Percentiles rank a stretch among this genome's conserved stretches.
Evolutionary conservation across 2,113 vertebrate species (phyloP).

Genomic region (Perca schrenkii): DNA sequence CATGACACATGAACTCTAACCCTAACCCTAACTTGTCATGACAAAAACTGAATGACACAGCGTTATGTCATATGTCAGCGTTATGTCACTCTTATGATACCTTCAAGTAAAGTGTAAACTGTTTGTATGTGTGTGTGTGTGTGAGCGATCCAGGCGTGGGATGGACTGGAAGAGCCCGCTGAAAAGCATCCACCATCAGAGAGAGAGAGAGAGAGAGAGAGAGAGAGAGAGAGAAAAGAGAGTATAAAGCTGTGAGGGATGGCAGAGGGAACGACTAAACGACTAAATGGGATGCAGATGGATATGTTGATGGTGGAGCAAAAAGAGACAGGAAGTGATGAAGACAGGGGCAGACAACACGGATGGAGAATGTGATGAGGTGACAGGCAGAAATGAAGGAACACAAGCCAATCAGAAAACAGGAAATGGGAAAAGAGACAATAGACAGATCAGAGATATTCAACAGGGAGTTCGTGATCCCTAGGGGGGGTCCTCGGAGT

Average conservation of each 20-base stretch:
- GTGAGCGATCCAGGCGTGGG: neutral
- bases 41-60: no score
- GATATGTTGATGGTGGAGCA: slow-evolving; percentile 30
- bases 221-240: no score
- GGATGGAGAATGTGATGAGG: slow-evolving; percentile 26
- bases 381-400: slow-evolving; percentile 7
- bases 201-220: no score
- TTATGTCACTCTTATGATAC: no score
- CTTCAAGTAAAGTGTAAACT: no score
- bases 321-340: slow-evolving; percentile 9
- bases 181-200: slow-evolving; percentile 11
- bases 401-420: neutral
- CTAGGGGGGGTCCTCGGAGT: no score
- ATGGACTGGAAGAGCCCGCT: slow-evolving; percentile 5
- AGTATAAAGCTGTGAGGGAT: slow-evolving; percentile 27
- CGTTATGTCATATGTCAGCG: no score
- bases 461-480: no score
- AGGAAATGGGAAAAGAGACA: neutral
- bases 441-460: neutral
- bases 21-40: no score
- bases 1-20: no score
- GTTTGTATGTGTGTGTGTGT: no score
- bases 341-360: slow-evolving; percentile 1
- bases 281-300: slow-evolving; percentile 37
- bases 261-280: neutral